Evolutionary conservation across 2,888 invertebrate species (phyloP), one percentile per base, ranked within the genome.

Genomic region (Heliconius charithonia): DNA sequence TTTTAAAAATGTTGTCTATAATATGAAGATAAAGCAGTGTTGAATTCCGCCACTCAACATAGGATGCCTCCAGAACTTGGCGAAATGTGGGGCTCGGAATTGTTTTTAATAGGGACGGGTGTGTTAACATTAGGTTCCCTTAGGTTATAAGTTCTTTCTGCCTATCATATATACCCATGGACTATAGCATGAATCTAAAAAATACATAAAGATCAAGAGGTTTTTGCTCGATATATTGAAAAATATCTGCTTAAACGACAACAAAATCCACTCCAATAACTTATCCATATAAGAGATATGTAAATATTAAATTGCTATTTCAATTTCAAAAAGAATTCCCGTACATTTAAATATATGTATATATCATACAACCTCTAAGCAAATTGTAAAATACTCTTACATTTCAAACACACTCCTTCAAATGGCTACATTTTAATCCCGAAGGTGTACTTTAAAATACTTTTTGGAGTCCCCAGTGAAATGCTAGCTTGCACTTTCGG

Each of bases 401-500:
- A 37, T 16, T 59, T 72, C 72, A 72, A 72, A 72, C 22, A 76
- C 37, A 62, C 45, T 41, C 59, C 71, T 76, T 67, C 78, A 80
- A 81, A 78, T 78, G 70, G 75, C 75, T 32, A 79, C 77, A 79
- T 79, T 81, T 82, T 81, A 83, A 81, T 79, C 77, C 77, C 77
- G 29, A 45, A 45, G 67, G 69, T 63, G 77, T 76, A 75, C 72
- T 79, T 63, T 79, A 77, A 79, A 77, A 73, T 77, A 66, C 79
- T 77, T 75, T 56, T 75, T 65, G 73, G 75, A 59, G 63, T 69
- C 79, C 69, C 77, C 72, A 16, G 81, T 85, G 85, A 87, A 87
- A 86, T 85, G 85, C 80, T 84, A 88, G 87, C 80, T 84, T 89
- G 87, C 88, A 88, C 88, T 88, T 85, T 78, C 81, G 82, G 83